phyloP scores from a whole-genome alignment of 2,113 vertebrate genomes.

The Dromas ardeola region DNA sequence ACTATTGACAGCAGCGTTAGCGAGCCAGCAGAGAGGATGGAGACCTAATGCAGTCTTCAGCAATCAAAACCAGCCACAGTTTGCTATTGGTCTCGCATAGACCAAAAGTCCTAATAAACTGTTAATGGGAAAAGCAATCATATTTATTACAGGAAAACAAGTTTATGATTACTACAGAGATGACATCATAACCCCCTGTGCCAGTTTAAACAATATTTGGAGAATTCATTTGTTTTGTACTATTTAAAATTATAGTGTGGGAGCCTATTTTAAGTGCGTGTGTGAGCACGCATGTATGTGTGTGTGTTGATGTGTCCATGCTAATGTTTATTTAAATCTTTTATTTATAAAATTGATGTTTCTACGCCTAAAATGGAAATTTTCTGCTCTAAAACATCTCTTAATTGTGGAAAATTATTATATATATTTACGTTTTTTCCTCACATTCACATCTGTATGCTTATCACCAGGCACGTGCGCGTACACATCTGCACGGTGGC shows the following conservation, averaged over 20 bases:
- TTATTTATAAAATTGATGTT: slow-evolving; percentile 65
- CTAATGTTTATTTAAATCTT: slow-evolving; percentile 57
- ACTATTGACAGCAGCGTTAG: background rate
- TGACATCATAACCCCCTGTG: slow-evolving; percentile 49
- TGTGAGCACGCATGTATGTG: background rate
- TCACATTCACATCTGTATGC: background rate
- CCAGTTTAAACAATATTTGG: slow-evolving; percentile 72
- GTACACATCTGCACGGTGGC: rapidly evolving
- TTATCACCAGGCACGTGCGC: background rate
- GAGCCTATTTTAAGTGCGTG: slow-evolving; percentile 45
- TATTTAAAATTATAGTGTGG: slow-evolving; percentile 64
- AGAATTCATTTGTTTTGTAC: slow-evolving; percentile 67
- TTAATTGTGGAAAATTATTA: slow-evolving; percentile 15
- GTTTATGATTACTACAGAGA: slow-evolving; percentile 46
- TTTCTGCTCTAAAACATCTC: slow-evolving; percentile 30
- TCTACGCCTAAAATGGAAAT: slow-evolving; percentile 62
- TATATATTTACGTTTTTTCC: background rate
- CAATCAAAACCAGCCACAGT: slow-evolving; percentile 1
- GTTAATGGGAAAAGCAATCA: slow-evolving; percentile 53
- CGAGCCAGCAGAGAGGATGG: slow-evolving; percentile 4
- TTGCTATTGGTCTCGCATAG: background rate
- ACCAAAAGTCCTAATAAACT: background rate
- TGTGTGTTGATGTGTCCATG: slow-evolving; percentile 5
- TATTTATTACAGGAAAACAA: slow-evolving; percentile 67
- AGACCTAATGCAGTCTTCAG: background rate